Base-by-base conservation (phyloP, 2,113 vertebrate genomes). In the Equus przewalskii region DNA sequence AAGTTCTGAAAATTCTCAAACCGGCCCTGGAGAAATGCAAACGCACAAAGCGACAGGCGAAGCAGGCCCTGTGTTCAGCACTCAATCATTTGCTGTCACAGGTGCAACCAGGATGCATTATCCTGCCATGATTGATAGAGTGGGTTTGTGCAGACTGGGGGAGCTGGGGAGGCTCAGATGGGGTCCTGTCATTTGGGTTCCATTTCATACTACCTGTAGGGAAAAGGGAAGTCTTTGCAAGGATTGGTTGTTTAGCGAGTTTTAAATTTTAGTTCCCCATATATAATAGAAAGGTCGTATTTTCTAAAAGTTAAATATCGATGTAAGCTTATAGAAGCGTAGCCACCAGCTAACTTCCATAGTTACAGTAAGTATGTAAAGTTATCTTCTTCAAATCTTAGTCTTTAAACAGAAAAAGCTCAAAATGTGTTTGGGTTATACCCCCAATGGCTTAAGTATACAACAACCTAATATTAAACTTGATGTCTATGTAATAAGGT, bases 71-170 rank as follows among this genome's bases (percentile, higher is more conserved):
- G 98, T 98, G 98, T 98, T 98, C 98, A 98, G 98, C 99, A 99
- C 98, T 99, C 99, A 98, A 99, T 99, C 99, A 99, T 99, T 96
- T 97, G 96, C 98, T 99, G 99, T 99, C 99, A 99, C 98, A 97
- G 98, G 98, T 97, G 98, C 99, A 99, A 98, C 98, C 98, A 98
- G 98, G 98, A 98, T 98, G 98, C 98, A 98, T 99, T 99, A 99
- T 98, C 98, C 99, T 87, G 98, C 97, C 62, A 96, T 99, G 99
- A 99, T 99, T 99, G 99, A 99, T 99, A 99, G 99, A 98, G 98
- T 99, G 97, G 98, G 98, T 97, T 98, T 98, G 98, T 98, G 98
- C 98, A 97, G 99, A 97, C 98, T 94, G 90, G 98, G 98, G 98
- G 98, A 98, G 98, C 98, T 73, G 97, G 97, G 97, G 98, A 97